Base-by-base conservation (phyloP, 2,113 vertebrate species). In the Columbina picui region DNA sequence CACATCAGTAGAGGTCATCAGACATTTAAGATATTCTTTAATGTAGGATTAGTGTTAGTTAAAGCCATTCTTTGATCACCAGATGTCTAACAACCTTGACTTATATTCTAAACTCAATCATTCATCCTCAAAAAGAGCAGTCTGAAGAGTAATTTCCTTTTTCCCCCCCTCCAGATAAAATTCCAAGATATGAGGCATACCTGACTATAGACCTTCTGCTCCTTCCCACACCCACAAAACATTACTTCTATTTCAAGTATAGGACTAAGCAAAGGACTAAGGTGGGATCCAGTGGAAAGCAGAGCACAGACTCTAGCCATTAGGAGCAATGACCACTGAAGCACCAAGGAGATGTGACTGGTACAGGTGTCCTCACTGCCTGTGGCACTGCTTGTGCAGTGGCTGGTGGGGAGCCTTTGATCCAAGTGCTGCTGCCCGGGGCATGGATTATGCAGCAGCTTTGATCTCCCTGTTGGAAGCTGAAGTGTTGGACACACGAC, bases 391-490 rank as follows among this genome's bases (percentile, higher is more conserved):
- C 90, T 87, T 82, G 76, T 92, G 93, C 88, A 90, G 86, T 49
- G 79, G 67, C 3, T 34, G 78, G 52, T 82, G 76, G 38, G 94
- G 60, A 47, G 85, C 43, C 86, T 92, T 96, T 95, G 93, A 94
- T 96, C 60, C 61, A 41, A 61, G 60, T 65, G 68, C 85, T 92
- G 52, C 76, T 96, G 93, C 94, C 96, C 73, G 76, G 45, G 83
- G 94, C 92, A 56, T 7, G 61, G 92, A 94, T 97, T 94, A 96
- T 12, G 6, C 43, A 64, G 68, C 30, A 96, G 60, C 96, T 96
- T 94, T 97, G 93, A 97, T 96, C 94, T 95, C 30, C 76, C 85
- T 81, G 34, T 68, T 93, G 90, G 90, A 96, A 94, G 85, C 36
- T 88, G 19, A 93, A 94, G 85, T 76, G 74, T 82, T 95, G 91